A percentile compares a stretch with the other conserved stretches of the same genome.
Conservation (phyloP, 1,140 invertebrate genomes). For the Polypedilum pembai region DNA sequence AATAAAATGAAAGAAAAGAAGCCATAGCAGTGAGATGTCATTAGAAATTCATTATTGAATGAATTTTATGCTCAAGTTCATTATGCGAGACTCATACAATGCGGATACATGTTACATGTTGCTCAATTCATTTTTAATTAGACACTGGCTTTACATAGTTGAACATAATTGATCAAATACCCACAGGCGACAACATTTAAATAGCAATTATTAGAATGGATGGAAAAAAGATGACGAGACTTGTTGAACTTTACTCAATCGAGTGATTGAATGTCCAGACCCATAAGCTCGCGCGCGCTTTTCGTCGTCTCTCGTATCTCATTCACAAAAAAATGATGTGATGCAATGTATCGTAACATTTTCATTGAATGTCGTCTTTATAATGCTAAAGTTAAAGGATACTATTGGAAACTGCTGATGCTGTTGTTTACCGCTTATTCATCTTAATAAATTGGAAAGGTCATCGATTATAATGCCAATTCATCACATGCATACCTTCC, state of each 20-base stretch:
- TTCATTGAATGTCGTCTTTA: neutral
- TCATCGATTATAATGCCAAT: neutral
- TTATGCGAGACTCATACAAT: neutral
- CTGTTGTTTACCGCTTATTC: slow-evolving; percentile 3
- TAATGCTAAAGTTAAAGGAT: neutral
- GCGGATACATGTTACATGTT: slow-evolving; percentile 6
- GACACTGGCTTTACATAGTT: neutral
- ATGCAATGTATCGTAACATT: slow-evolving; percentile 15
- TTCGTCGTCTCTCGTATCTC: neutral
- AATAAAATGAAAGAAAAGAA: neutral
- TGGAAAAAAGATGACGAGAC: no score
- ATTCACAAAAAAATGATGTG: slow-evolving; percentile 1
- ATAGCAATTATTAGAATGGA: no score
- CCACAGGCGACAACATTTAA: neutral
- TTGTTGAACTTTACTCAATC: no score
- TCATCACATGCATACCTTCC: neutral
- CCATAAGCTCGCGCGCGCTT: neutral
- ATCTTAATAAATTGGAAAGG: slow-evolving; percentile 10
- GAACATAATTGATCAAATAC: neutral
- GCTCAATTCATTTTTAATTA: slow-evolving; percentile 13
- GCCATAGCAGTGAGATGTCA: neutral
- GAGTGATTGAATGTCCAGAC: neutral
- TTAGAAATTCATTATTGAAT: neutral
- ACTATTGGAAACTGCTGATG: neutral
- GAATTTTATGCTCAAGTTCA: slow-evolving; percentile 13